A percentile compares a stretch with the other conserved stretches of the same genome.
Evolutionary conservation across 2,888 invertebrate genomes (phyloP).

Genomic region (Erannis defoliaria): DNA sequence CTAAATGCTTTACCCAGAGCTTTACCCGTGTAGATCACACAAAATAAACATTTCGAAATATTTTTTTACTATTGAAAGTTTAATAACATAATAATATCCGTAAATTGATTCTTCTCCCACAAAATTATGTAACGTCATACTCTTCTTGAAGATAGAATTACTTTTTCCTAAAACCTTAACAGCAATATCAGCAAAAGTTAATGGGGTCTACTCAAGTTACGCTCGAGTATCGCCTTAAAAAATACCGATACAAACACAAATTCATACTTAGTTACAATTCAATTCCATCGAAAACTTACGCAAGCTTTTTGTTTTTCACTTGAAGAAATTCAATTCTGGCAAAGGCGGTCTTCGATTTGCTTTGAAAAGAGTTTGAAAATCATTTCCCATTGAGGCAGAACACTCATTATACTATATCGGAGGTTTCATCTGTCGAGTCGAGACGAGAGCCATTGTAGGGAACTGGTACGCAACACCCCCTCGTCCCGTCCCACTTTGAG

Average conservation of each 20-base stretch:
- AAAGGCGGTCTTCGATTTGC: constrained; percentile 20
- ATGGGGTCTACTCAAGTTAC: constrained; percentile 5
- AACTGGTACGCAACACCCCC: constrained; percentile 61
- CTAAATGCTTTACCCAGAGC: no score
- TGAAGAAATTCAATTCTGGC: constrained; percentile 31
- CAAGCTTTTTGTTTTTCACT: constrained; percentile 28
- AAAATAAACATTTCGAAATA: background rate
- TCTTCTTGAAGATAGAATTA: constrained; percentile 5
- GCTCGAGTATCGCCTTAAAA: constrained; percentile 2
- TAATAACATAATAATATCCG: background rate
- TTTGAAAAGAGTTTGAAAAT: constrained; percentile 36
- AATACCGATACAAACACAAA: constrained; percentile 15
- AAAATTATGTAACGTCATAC: constrained; percentile 12
- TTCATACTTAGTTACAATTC: constrained; percentile 3
- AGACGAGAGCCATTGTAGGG: constrained; percentile 55
- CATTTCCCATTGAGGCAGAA: constrained; percentile 42
- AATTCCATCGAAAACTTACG: constrained; percentile 21
- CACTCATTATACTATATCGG: constrained; percentile 46
- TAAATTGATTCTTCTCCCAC: constrained; percentile 3
- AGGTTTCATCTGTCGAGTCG: constrained; percentile 51
- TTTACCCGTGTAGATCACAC: no score
- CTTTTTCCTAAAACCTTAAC: constrained; percentile 13
- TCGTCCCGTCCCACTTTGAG: constrained; percentile 52
- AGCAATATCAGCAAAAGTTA: constrained; percentile 9
- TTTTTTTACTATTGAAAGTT: background rate